A percentile compares a stretch with the other conserved stretches of the same genome.
Evolutionary conservation across 2,797 vertebrate genomes (phyloP).

Genomic region (Lepilemur ruficaudatus): DNA sequence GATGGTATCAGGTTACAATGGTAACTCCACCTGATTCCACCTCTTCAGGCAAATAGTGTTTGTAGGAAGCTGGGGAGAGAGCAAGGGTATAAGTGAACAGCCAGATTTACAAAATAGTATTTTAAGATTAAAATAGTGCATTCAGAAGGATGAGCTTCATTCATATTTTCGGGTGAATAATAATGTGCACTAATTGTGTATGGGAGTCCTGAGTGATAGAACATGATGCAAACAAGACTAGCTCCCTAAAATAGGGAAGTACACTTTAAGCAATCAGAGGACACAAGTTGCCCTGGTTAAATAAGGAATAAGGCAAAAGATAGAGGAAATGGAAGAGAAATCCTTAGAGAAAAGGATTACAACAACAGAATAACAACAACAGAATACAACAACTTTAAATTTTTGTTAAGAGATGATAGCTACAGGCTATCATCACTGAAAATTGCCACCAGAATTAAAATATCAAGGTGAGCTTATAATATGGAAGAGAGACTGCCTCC

Average conservation of each 20-base stretch:
- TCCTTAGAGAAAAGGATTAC: too few relatives aligned
- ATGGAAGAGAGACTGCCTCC: not conserved
- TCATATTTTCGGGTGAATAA: not conserved
- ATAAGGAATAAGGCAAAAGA: not conserved
- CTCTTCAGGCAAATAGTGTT: not conserved
- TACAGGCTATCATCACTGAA: not conserved
- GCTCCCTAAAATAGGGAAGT: not conserved
- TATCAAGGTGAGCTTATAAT: not conserved
- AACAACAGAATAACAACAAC: not conserved
- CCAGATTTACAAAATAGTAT: not conserved
- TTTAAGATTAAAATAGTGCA: not conserved
- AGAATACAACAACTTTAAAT: not conserved
- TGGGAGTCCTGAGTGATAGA: not conserved
- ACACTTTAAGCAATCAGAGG: not conserved
- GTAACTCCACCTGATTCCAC: not conserved
- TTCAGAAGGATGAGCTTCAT: not conserved
- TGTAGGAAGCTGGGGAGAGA: fast-evolving
- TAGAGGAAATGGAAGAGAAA: not conserved
- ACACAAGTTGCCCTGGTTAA: not conserved
- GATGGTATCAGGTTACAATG: not conserved
- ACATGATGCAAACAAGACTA: not conserved
- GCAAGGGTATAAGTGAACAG: not conserved
- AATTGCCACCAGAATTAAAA: not conserved
- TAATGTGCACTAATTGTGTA: not conserved
- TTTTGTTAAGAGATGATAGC: not conserved